Evolutionary conservation across 2,888 invertebrate genomes (phyloP), one percentile per base, ranked within the genome.

Genomic region (Zaprionus lineosus): DNA sequence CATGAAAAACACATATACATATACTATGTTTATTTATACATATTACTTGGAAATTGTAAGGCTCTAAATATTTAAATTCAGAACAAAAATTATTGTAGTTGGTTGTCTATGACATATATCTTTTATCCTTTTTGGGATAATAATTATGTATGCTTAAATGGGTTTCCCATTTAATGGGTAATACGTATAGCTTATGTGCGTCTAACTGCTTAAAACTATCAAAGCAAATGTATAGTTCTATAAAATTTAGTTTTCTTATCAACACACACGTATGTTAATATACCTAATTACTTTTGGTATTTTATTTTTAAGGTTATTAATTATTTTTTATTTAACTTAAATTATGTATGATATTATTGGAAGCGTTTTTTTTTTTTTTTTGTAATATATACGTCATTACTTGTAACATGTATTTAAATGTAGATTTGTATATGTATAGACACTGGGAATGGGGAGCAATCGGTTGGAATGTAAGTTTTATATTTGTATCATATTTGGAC

Each of bases 401-500:
- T 3, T 19, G 19, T 19, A 5, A 19, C 5, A 19, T 19, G 19
- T 28, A 28, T 31, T 2, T 31, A 31, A 21, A 12, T 47, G 28
- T 31, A 19, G 40, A 41, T 11, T 36, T 48, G 29, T 46, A 39
- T 5, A 62, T 68, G 69, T 58, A 59, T 58, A 69, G 59, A 62
- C 62, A 56, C 40, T 61, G 51, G 66, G 67, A 67, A 67, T 67
- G 67, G 61, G 40, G 48, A 61, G 61, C 56, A 61, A 56, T 48
- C 56, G 19, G 24, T 58, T 68, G 68, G 68, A 68, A 68, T 69
- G 68, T 34, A 52, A 51, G 48, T 41, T 16, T 47, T 11, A 56
- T 11, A 57, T 58, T 63, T 63, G 58, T 68, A 58, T 58, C 43
- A 58, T 71, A 48, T 62, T 70, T 70, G 76, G 76, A 77, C 76